Conservation (phyloP, 1,140 invertebrate species). For the Uloborus diversus region DNA sequence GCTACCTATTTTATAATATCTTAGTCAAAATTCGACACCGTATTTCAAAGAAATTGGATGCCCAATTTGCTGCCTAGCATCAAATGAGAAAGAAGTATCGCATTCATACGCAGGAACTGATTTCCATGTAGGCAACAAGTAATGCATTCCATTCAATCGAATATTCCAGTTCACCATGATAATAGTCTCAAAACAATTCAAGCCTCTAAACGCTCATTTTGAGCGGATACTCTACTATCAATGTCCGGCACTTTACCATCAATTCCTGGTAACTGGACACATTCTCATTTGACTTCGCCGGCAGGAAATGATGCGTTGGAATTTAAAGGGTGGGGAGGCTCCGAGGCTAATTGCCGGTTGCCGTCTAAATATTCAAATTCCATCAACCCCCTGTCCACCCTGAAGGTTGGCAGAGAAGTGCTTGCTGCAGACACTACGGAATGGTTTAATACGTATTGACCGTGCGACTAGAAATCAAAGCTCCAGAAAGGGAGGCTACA, state of each 20-base stretch:
- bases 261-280: constrained; percentile 35
- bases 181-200: constrained; percentile 13
- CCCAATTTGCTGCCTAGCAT: too few relatives aligned
- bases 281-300: constrained; percentile 26
- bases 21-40: too few relatives aligned
- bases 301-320: constrained; percentile 1
- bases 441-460: too few relatives aligned
- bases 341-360: constrained; percentile 30
- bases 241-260: constrained; percentile 39
- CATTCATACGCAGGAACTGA: too few relatives aligned
- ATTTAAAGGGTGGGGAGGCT: not conserved
- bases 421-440: not conserved
- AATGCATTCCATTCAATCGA: too few relatives aligned
- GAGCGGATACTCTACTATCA: constrained; percentile 37
- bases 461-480: too few relatives aligned
- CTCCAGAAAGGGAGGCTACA: too few relatives aligned
- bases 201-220: not conserved
- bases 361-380: constrained; percentile 46
- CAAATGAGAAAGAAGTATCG: too few relatives aligned
- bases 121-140: too few relatives aligned
- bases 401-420: not conserved
- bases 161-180: too few relatives aligned
- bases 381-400: not conserved
- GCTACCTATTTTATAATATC: too few relatives aligned
- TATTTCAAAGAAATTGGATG: too few relatives aligned